Evolutionary conservation across 2,888 invertebrate genomes (phyloP).

Genomic region (Lasius platythorax): DNA sequence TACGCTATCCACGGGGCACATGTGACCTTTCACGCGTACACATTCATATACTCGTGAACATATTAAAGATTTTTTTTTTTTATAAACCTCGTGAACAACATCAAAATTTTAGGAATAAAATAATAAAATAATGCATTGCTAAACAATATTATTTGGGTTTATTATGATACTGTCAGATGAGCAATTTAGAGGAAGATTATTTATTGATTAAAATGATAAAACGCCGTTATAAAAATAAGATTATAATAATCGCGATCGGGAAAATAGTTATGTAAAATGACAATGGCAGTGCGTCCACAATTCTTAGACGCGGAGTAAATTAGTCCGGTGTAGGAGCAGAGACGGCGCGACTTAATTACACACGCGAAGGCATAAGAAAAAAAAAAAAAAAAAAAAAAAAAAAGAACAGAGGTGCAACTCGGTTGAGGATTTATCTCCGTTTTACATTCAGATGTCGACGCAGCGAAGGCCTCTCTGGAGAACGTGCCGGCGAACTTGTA

Average conservation of each 20-base stretch:
- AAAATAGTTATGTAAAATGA: background rate
- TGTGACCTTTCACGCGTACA: background rate
- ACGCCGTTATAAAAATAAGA: background rate
- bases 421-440: slow-evolving; percentile 69
- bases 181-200: background rate
- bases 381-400: background rate
- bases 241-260: background rate
- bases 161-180: background rate
- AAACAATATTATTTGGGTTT: background rate
- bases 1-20: background rate
- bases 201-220: background rate
- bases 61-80: background rate
- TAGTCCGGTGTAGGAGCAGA: background rate
- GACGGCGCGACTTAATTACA: slow-evolving; percentile 23
- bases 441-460: slow-evolving; percentile 90
- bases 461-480: slow-evolving; percentile 91
- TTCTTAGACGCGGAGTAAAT: slow-evolving; percentile 25
- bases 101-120: background rate
- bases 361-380: background rate
- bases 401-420: slow-evolving; percentile 11
- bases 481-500: slow-evolving; percentile 92
- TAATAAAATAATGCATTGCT: background rate
- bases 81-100: background rate
- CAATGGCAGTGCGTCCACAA: slow-evolving; percentile 37
- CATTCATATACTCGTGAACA: background rate